Percentiles rank a stretch among this genome's conserved stretches.
phyloP scores from a whole-genome alignment of 2,888 invertebrate species.

The Phyto melanocephala region DNA sequence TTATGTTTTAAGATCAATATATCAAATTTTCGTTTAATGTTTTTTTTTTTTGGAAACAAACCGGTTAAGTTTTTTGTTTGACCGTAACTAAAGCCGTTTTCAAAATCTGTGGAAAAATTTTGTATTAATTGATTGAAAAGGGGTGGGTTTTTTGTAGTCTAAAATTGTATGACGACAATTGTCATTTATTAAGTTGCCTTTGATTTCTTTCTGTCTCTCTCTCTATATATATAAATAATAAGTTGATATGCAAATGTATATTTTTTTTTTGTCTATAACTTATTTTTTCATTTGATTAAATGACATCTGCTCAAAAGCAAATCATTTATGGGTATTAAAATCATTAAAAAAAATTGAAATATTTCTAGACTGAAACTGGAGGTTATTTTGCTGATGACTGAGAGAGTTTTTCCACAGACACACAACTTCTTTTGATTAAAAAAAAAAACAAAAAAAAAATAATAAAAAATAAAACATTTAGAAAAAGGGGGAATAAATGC shows the following conservation, averaged over 20 bases:
- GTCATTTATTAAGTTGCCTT: slow-evolving; percentile 33
- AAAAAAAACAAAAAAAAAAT: too few species aligned
- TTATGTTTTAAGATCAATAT: slow-evolving; percentile 49
- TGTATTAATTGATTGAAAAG: slow-evolving; percentile 52
- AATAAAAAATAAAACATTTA: slow-evolving; percentile 20
- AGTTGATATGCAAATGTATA: slow-evolving; percentile 50
- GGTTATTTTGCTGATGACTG: neutral
- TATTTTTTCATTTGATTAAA: slow-evolving; percentile 48
- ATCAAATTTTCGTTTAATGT: slow-evolving; percentile 31
- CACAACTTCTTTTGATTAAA: slow-evolving; percentile 42
- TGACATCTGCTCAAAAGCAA: slow-evolving; percentile 62
- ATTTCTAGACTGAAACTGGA: slow-evolving; percentile 8
- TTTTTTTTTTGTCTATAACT: neutral
- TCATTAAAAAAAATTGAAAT: slow-evolving; percentile 44
- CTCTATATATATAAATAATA: slow-evolving; percentile 42
- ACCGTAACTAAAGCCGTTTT: slow-evolving; percentile 41
- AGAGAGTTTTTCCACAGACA: slow-evolving; percentile 18
- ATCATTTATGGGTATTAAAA: slow-evolving; percentile 63
- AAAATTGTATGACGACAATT: slow-evolving; percentile 36
- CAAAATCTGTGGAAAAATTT: slow-evolving; percentile 16
- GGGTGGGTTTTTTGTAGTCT: slow-evolving; percentile 19
- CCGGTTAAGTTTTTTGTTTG: slow-evolving; percentile 42
- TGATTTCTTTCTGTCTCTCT: slow-evolving; percentile 40
- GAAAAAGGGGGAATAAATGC: slow-evolving; percentile 50
- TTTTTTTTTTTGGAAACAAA: slow-evolving; percentile 9